Evolutionary conservation across 2,797 vertebrate genomes (phyloP).

Genomic region (Benthosema pterotum): DNA sequence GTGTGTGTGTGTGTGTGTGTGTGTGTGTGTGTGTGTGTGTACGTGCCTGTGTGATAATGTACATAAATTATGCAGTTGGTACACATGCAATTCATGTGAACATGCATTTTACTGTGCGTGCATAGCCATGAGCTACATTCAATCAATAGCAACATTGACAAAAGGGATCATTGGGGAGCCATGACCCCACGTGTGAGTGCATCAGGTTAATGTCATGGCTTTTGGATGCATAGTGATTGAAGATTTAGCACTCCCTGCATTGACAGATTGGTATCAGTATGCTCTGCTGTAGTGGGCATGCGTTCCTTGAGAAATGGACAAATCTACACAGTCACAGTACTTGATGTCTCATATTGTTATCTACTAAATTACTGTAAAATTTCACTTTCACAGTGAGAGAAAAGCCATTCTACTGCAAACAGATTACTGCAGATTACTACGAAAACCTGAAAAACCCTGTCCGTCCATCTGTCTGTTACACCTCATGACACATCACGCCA

Average conservation of each 20-base stretch:
- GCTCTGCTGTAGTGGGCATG: slow-evolving; percentile 13
- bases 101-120: neutral
- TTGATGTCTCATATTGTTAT: neutral
- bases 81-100: neutral
- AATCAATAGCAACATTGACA: slow-evolving; percentile 17
- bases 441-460: too few species aligned
- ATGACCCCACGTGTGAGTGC: slow-evolving; percentile 28
- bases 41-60: neutral
- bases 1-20: neutral
- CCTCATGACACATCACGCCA: too few species aligned
- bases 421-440: too few species aligned
- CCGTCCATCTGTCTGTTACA: too few species aligned
- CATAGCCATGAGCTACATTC: neutral
- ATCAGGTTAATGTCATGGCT: slow-evolving; percentile 55
- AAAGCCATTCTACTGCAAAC: too few species aligned
- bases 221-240: too few species aligned
- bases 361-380: neutral
- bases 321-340: neutral
- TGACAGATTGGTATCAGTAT: slow-evolving; percentile 47
- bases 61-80: neutral
- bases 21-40: neutral
- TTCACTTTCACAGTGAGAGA: too few species aligned
- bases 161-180: slow-evolving; percentile 35
- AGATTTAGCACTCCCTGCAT: slow-evolving; percentile 14
- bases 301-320: neutral